These are phyloP conservation scores for Palythoa caribaeorum DNA, from an alignment of 92 coral and sea anemone genomes.

Conservation along the genomic window DNA sequence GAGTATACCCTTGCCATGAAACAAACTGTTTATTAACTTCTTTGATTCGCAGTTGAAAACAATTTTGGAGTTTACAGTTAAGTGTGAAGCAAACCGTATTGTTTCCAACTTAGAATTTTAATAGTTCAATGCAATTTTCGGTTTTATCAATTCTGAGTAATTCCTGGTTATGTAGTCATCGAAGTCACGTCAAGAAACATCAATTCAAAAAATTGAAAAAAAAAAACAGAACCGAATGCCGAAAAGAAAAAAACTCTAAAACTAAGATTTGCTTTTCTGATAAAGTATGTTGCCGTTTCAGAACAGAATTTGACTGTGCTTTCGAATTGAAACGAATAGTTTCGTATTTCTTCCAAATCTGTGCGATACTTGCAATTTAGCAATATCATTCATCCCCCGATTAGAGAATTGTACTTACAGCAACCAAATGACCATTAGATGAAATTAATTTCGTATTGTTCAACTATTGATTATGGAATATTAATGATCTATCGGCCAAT, in stretches of 20 bases:
- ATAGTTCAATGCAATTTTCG: neutral
- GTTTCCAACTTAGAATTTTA: neutral
- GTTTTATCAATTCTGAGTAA: neutral
- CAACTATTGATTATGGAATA: conserved; percentile 42
- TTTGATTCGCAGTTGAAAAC: neutral
- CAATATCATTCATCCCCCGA: conserved; percentile 18
- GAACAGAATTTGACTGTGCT: neutral
- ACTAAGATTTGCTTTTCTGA: conserved; percentile 17
- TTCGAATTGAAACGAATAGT: neutral
- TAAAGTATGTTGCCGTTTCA: neutral
- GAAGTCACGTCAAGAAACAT: neutral
- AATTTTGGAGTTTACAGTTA: conserved; percentile 6
- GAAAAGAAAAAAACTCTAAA: neutral
- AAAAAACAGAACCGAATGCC: neutral
- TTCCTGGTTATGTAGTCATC: neutral
- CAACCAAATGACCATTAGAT: conserved; percentile 49
- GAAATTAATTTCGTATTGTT: conserved; percentile 48
- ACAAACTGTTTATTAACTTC: conserved; percentile 29
- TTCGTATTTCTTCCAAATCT: conserved; percentile 5
- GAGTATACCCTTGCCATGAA: conserved; percentile 42
- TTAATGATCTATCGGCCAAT: conserved; percentile 30
- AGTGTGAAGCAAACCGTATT: neutral
- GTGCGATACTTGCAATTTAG: conserved; percentile 11
- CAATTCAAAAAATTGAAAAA: neutral
- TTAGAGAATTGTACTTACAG: conserved; percentile 30